These are phyloP conservation scores for Cremastinae sp. DNA, from an alignment of 2,888 invertebrate genomes.

Conservation along the genomic window DNA sequence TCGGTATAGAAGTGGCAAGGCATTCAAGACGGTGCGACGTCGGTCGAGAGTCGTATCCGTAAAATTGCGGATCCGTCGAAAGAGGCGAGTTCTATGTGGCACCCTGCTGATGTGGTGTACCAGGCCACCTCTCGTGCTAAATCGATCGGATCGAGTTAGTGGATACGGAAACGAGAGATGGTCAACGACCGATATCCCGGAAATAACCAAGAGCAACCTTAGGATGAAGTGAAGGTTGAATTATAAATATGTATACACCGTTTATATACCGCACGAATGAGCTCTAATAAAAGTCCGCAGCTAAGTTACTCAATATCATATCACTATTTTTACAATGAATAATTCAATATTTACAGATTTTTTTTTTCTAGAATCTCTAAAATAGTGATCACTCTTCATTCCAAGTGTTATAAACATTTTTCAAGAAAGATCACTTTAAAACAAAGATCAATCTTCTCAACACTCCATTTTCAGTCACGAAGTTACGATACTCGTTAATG, in stretches of 20 bases:
- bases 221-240: not conserved
- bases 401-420: no score
- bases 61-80: slow-evolving; percentile 61
- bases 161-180: slow-evolving; percentile 56
- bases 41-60: slow-evolving; percentile 53
- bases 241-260: slow-evolving; percentile 9
- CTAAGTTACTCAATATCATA: slow-evolving; percentile 42
- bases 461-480: no score
- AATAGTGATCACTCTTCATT: no score
- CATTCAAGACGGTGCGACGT: slow-evolving; percentile 19
- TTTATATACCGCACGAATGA: slow-evolving; percentile 40
- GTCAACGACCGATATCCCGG: slow-evolving; percentile 54
- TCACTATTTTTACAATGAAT: slow-evolving; percentile 14
- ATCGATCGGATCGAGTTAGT: slow-evolving; percentile 63
- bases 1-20: slow-evolving; percentile 42
- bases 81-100: slow-evolving; percentile 16
- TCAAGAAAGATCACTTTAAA: no score
- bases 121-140: slow-evolving; percentile 58
- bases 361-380: no score
- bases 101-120: slow-evolving; percentile 31
- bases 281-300: slow-evolving; percentile 30
- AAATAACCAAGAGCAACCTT: slow-evolving; percentile 48
- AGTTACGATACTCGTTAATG: no score
- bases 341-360: no score
- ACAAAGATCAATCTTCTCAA: no score